These are phyloP conservation scores for Rhynchopsitta pachyrhyncha DNA, from an alignment of 2,113 vertebrate species.

Conservation along the genomic window DNA sequence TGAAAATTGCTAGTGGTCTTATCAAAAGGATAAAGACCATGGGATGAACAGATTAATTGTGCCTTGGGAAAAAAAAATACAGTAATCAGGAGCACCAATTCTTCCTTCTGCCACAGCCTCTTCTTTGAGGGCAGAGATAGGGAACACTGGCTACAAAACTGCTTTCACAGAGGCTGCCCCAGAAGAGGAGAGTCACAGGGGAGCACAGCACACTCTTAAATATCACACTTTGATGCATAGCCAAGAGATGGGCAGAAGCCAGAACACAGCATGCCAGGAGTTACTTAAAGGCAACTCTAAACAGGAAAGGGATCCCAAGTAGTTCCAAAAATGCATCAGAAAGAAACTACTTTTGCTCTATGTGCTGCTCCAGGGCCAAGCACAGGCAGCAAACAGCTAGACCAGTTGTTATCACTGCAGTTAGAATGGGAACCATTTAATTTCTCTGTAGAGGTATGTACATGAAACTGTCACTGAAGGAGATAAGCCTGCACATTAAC, in stretches of 20 bases:
- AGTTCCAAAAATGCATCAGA: background rate
- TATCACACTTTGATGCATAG: background rate
- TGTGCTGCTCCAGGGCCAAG: accelerated
- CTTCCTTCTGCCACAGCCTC: background rate
- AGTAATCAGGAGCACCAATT: background rate
- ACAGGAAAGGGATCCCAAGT: background rate
- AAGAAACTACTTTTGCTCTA: background rate
- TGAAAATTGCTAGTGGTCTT: background rate
- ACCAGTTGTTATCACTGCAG: background rate
- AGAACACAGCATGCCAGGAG: background rate
- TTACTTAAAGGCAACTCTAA: background rate
- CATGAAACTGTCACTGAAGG: background rate
- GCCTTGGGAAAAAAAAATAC: background rate
- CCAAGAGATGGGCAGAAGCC: background rate
- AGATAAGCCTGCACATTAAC: accelerated
- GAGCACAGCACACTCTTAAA: background rate
- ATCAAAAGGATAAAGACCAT: background rate
- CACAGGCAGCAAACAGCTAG: background rate
- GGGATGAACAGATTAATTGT: background rate
- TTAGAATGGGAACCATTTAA: background rate
- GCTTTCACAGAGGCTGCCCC: background rate
- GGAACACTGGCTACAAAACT: background rate
- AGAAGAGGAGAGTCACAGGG: background rate
- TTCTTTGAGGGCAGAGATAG: background rate
- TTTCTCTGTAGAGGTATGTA: background rate